Evolutionary conservation across 2,113 vertebrate species (phyloP).

Genomic region (Phainopepla nitens): DNA sequence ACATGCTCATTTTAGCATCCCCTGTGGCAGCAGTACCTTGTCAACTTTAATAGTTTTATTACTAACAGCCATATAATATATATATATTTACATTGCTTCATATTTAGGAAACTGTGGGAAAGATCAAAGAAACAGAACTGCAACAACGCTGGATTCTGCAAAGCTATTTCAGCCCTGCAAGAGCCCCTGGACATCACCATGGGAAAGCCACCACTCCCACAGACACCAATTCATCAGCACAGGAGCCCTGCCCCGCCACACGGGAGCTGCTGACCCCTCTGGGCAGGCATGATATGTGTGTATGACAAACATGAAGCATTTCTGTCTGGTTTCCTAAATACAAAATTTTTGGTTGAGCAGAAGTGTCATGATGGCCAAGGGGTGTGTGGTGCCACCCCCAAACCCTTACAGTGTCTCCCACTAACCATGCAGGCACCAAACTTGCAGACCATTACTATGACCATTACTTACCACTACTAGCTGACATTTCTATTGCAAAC

Average conservation of each 20-base stretch:
- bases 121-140: neutral
- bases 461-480: no score
- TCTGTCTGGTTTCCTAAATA: neutral
- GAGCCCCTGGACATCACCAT: neutral
- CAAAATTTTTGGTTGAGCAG: neutral
- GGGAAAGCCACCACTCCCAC: neutral
- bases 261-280: neutral
- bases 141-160: neutral
- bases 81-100: neutral
- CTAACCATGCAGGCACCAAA: neutral
- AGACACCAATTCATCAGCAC: neutral
- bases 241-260: rapidly evolving
- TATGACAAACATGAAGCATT: neutral
- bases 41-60: neutral
- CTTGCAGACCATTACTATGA: rapidly evolving
- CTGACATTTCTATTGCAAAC: neutral
- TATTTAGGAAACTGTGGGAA: neutral
- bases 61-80: neutral
- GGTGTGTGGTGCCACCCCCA: neutral
- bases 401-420: rapidly evolving
- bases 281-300: rapidly evolving
- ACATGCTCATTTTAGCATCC: neutral
- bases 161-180: neutral
- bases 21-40: neutral
- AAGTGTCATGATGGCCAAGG: rapidly evolving